Evolutionary conservation across 2,888 invertebrate species (phyloP).

Genomic region (Drosophila nr. perissopoda): DNA sequence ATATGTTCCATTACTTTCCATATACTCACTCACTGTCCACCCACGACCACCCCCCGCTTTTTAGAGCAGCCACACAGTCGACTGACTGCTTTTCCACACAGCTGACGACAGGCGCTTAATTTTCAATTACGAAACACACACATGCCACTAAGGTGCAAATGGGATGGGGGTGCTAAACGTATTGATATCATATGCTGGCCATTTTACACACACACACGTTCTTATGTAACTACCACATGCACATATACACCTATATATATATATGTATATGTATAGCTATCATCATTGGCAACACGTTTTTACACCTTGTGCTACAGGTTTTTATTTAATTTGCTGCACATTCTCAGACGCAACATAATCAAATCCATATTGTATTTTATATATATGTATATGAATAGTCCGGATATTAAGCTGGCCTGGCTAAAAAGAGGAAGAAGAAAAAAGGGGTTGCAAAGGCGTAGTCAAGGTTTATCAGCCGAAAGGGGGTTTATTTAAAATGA

Average conservation of each 20-base stretch:
- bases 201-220: slow-evolving; percentile 20
- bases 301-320: slow-evolving; percentile 41
- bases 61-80: background rate
- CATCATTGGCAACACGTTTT: slow-evolving; percentile 31
- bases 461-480: background rate
- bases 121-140: slow-evolving; percentile 73
- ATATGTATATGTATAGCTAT: background rate
- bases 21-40: background rate
- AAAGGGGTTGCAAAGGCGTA: background rate
- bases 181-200: slow-evolving; percentile 61
- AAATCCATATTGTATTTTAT: slow-evolving; percentile 30
- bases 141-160: slow-evolving; percentile 48
- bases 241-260: slow-evolving; percentile 2
- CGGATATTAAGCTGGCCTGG: background rate
- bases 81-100: background rate
- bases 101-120: slow-evolving; percentile 72
- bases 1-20: slow-evolving; percentile 13
- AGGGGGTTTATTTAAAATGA: background rate
- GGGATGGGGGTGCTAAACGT: slow-evolving; percentile 35
- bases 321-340: slow-evolving; percentile 61
- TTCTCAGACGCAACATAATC: slow-evolving; percentile 44
- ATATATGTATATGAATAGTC: background rate
- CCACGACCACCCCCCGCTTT: background rate
- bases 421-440: background rate
- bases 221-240: slow-evolving; percentile 3